These are phyloP conservation scores for Acanthosoma haemorrhoidale DNA, from an alignment of 2,888 invertebrate species.

Conservation along the genomic window DNA sequence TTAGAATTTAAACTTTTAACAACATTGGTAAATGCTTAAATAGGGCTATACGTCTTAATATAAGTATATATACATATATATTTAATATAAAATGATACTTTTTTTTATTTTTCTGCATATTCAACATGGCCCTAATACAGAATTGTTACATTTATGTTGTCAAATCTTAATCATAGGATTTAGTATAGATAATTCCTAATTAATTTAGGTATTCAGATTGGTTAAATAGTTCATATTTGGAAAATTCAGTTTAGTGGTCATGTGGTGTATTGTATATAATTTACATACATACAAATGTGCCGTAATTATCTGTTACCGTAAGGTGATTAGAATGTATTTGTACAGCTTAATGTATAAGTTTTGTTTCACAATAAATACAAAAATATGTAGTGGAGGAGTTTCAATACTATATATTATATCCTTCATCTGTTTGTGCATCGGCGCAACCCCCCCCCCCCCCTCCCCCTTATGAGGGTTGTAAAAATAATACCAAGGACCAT, in stretches of 20 bases:
- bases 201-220: background rate
- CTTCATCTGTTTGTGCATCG: slow-evolving; percentile 8
- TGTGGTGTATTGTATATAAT: slow-evolving; percentile 29
- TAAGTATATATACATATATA: slow-evolving; percentile 16
- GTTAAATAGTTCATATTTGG: background rate
- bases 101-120: background rate
- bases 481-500: slow-evolving; percentile 22
- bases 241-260: slow-evolving; percentile 25
- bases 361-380: slow-evolving; percentile 28
- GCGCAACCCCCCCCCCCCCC: too few species aligned
- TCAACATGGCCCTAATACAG: slow-evolving; percentile 24
- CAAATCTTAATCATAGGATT: slow-evolving; percentile 13
- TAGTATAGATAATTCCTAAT: slow-evolving; percentile 18
- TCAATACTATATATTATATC: slow-evolving; percentile 4
- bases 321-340: slow-evolving; percentile 28
- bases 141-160: slow-evolving; percentile 24
- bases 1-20: slow-evolving; percentile 28
- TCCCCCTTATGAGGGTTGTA: slow-evolving; percentile 1
- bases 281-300: slow-evolving; percentile 28
- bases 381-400: slow-evolving; percentile 21
- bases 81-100: background rate
- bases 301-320: slow-evolving; percentile 28
- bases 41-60: slow-evolving; percentile 2
- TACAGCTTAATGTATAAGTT: slow-evolving; percentile 30
- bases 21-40: slow-evolving; percentile 20